A percentile compares a stretch with the other conserved stretches of the same genome.
Conservation (phyloP, 2,888 invertebrate species). For the Pachymerium ferrugineum region DNA sequence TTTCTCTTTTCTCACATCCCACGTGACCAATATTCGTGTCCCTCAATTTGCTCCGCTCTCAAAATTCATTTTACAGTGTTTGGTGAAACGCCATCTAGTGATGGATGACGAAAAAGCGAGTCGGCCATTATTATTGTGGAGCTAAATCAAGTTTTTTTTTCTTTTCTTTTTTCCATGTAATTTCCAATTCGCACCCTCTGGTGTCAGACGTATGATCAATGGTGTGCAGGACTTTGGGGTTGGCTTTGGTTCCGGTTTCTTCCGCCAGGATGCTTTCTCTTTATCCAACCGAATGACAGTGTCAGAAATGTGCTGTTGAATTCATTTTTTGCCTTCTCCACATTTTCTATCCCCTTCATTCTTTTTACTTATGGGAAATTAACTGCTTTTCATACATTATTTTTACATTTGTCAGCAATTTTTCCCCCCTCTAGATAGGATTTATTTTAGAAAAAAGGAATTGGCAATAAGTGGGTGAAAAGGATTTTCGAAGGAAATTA, state of each 20-base stretch:
- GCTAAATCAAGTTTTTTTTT: background rate
- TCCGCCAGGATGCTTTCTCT: background rate
- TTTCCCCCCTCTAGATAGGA: no score
- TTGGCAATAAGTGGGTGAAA: no score
- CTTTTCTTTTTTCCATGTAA: background rate
- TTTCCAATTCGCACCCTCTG: background rate
- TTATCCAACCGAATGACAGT: background rate
- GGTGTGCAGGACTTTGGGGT: background rate
- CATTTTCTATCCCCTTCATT: no score
- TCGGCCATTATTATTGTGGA: background rate
- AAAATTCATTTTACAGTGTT: background rate
- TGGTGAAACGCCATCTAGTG: background rate
- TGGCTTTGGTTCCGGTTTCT: conserved; percentile 13
- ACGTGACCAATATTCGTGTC: no score
- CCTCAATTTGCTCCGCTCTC: background rate
- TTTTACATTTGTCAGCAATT: background rate
- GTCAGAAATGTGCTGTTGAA: background rate
- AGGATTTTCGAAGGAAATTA: no score
- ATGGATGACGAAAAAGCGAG: background rate
- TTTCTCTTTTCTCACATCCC: no score
- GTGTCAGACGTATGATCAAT: background rate
- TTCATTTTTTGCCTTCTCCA: background rate
- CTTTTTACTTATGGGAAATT: background rate
- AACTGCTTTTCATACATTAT: background rate
- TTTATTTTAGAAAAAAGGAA: no score